phyloP scores from a whole-genome alignment of 2,888 invertebrate species.

The Bellardia bayeri region DNA sequence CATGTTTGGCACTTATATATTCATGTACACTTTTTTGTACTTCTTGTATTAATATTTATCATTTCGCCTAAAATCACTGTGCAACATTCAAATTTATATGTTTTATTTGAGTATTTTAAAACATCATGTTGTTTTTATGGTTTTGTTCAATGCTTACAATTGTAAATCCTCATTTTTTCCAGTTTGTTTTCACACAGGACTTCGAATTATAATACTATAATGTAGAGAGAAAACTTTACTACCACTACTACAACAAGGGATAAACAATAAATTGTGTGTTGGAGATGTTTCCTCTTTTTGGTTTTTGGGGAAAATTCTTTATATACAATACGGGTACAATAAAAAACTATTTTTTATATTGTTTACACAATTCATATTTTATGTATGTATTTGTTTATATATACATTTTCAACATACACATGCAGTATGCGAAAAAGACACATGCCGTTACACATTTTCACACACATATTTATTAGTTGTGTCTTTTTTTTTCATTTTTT shows the following conservation, averaged over 20 bases:
- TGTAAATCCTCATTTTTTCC: slow-evolving; percentile 17
- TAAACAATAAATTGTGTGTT: slow-evolving; percentile 31
- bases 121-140: slow-evolving; percentile 48
- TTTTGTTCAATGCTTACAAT: slow-evolving; percentile 23
- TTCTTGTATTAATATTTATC: background rate
- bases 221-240: background rate
- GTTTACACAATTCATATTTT: slow-evolving; percentile 64
- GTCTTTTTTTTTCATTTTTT: background rate
- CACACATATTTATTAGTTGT: slow-evolving; percentile 18
- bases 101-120: slow-evolving; percentile 33
- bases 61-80: background rate
- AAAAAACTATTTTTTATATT: slow-evolving; percentile 55
- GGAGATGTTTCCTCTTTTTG: background rate
- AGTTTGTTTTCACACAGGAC: slow-evolving; percentile 19
- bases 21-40: too few relatives aligned
- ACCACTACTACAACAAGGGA: slow-evolving; percentile 9
- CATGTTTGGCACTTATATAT: too few relatives aligned
- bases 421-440: slow-evolving; percentile 1
- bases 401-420: slow-evolving; percentile 25
- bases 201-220: slow-evolving; percentile 41
- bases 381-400: slow-evolving; percentile 53
- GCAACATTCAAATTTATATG: background rate
- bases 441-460: background rate
- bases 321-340: background rate
- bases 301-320: slow-evolving; percentile 10